These are phyloP conservation scores for Caenorhabditis sp. DNA, from an alignment of 2,888 invertebrate genomes.

Conservation along the genomic window DNA sequence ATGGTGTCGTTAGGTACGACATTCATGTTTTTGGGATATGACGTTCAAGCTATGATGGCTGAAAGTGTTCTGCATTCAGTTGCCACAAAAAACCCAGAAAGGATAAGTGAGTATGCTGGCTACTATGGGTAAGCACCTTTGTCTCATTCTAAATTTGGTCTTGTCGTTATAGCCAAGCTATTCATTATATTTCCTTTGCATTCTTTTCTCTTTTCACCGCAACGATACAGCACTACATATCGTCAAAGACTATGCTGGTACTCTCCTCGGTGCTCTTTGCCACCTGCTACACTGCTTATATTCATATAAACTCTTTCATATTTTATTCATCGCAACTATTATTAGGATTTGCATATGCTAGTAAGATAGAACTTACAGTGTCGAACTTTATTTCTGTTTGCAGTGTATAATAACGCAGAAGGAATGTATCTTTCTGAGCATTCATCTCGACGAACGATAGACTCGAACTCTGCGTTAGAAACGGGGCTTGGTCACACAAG, in stretches of 20 bases:
- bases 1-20: constrained; percentile 54
- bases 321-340: constrained; percentile 55
- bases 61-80: constrained; percentile 60
- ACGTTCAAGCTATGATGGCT: constrained; percentile 58
- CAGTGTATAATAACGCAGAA: constrained; percentile 62
- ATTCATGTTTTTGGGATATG: constrained; percentile 60
- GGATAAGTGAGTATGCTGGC: constrained; percentile 60
- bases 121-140: constrained; percentile 56
- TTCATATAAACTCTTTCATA: constrained; percentile 48
- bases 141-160: not conserved
- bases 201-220: constrained; percentile 62
- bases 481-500: constrained; percentile 56
- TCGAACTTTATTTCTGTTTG: constrained; percentile 14
- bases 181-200: constrained; percentile 60
- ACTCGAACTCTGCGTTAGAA: constrained; percentile 56
- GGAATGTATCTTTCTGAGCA: constrained; percentile 61
- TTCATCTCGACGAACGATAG: constrained; percentile 55
- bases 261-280: constrained; percentile 40
- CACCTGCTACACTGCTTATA: constrained; percentile 47
- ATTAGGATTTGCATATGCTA: constrained; percentile 59
- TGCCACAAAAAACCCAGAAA: constrained; percentile 39
- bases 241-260: constrained; percentile 53
- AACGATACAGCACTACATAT: constrained; percentile 47
- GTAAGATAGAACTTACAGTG: constrained; percentile 26
- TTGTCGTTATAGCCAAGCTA: constrained; percentile 54